These are phyloP conservation scores for Protophormia terraenovae DNA, from an alignment of 2,888 invertebrate species.

Conservation along the genomic window DNA sequence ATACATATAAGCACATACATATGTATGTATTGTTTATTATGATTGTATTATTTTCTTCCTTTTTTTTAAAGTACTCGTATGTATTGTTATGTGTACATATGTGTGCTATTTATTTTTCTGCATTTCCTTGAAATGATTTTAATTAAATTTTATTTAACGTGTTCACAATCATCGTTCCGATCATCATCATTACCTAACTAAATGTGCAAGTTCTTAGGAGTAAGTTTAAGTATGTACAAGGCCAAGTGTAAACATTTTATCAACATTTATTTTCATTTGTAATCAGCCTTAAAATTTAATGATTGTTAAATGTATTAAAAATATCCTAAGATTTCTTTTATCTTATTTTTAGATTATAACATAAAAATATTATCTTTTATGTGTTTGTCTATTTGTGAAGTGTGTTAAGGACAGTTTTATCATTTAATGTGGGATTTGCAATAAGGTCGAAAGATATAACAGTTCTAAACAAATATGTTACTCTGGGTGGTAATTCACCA, in stretches of 20 bases:
- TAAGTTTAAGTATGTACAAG: too few relatives aligned
- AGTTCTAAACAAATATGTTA: too few relatives aligned
- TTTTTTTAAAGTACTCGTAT: not conserved
- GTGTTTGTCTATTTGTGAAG: not conserved
- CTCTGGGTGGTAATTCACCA: too few relatives aligned
- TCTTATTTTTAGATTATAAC: not conserved
- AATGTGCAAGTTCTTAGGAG: not conserved
- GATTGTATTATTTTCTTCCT: not conserved
- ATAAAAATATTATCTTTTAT: not conserved
- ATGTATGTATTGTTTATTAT: too few relatives aligned
- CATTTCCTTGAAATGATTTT: constrained; percentile 49
- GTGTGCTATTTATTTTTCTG: not conserved
- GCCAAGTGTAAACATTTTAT: not conserved
- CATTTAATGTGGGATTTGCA: too few relatives aligned
- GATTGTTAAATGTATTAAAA: not conserved
- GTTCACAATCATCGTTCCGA: constrained; percentile 25
- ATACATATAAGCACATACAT: too few relatives aligned
- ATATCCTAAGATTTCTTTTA: not conserved
- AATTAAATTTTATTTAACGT: constrained; percentile 58
- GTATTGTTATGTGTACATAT: not conserved
- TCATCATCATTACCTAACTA: not conserved
- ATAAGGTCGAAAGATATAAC: too few relatives aligned
- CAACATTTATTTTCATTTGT: not conserved
- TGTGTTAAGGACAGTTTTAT: too few relatives aligned
- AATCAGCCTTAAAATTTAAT: not conserved